Evolutionary conservation across 2,113 vertebrate genomes (phyloP), one percentile per base, ranked within the genome.

Genomic region (Corythornis cristatus): DNA sequence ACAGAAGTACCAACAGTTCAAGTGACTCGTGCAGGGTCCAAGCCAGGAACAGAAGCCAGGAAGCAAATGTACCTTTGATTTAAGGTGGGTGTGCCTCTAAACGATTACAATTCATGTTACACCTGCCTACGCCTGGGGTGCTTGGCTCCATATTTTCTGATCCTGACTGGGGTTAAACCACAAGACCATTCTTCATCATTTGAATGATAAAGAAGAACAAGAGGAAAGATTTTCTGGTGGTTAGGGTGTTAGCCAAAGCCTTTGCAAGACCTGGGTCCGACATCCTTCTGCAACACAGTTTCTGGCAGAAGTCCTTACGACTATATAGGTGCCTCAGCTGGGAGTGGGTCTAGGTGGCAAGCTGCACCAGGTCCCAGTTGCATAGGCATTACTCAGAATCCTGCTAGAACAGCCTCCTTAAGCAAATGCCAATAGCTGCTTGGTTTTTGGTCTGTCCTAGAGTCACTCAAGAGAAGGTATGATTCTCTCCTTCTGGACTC

Each of bases 171-270:
- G 91, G 75, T 79, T 83, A 94, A 96, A 96, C 94, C 91, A 0
- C 93, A 96, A 93, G 96, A 93, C 93, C 87, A 89, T 95, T 92
- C 87, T 76, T 83, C 1, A 0, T 50, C 67, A 93, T 96, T 93
- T 95, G 85, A 93, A 92, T 92, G 91, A 94, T 93, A 93, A 95
- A 94, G 87, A 92, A 16, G 37, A 92, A 83, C 74, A 87, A 77
- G 64, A 89, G 89, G 84, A 83, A 96, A 91, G 93, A 86, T 72
- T 89, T 73, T 77, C 26, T 64, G 82, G 89, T 4, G 82, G 89
- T 96, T 92, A 91, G 79, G 75, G 84, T 62, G 68, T 26, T 95
- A 93, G 93, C 93, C 89, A 94, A 95, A 92, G 74, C 46, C 74
- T 89, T 87, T 66, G 22, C 62, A 62, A 93, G 81, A 89, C 84